Base-by-base conservation (phyloP, 1,140 invertebrate species). In the Platyscapa corneri region DNA sequence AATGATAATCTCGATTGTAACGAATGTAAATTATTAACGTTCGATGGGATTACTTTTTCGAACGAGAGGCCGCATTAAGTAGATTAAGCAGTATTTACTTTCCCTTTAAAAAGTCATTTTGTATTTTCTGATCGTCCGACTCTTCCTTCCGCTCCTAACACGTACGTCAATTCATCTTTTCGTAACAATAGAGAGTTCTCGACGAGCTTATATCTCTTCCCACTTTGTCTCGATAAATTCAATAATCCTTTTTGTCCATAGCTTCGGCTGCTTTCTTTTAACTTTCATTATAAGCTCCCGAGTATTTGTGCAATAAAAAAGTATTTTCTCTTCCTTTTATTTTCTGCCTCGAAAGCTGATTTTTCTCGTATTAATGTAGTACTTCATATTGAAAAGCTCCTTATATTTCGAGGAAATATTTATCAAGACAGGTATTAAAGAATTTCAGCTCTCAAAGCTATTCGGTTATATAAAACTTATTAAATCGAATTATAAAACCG, bases 171-270 rank as follows among this genome's bases (percentile, higher is more conserved):
- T 84, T 84, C 49, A 80, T 85, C 83, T 67, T 46, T 60, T 49
- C 8, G 23, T 80, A 75, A 75, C 77, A 85, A 85, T 80, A 27
- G 53, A 46, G 32, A 64, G 49, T 32, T 64, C 67, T 74, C 53
- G 67, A 64, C 65, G 3, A 32, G 67, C 53, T 72, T 80, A 84
- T 74, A 74, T 79, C 76, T 74, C 77, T 60, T 60, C 42, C 49
- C 49, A 85, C 77, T 85, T 85, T 84, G 77, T 85, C 67, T 80
- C 67, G 77, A n/a, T 80, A 42, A 65, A 85, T 80, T 80, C 77
- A 79, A 84, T 80, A 74, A 85, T 85, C 83, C 74, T 80, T 85
- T 85, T 80, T 85, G 53, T 64, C 34, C 76, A 79, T 60, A 74
- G 42, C 42, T 83, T 67, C 30, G 10, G 56, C 70, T 30, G 14